Percentiles rank a stretch among this genome's conserved stretches.
Evolutionary conservation across 2,888 invertebrate species (phyloP).

Genomic region (Cylindroiulus punctatus): DNA sequence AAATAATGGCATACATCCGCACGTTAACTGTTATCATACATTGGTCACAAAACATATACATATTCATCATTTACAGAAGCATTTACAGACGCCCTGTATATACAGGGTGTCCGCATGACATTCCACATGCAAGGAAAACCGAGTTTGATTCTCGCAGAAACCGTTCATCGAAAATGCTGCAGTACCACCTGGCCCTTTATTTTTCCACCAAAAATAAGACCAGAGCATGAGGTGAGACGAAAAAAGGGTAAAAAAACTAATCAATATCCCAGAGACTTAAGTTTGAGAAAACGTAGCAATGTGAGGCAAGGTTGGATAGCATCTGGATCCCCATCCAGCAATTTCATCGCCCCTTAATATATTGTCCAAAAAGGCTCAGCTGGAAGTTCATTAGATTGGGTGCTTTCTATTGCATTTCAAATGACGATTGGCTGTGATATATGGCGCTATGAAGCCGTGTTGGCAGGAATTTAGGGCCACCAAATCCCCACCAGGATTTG

Average conservation of each 20-base stretch:
- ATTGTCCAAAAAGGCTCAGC: constrained; percentile 42
- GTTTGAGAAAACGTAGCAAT: not conserved
- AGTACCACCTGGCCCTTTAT: not conserved
- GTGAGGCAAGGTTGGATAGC: not conserved
- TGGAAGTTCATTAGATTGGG: constrained; percentile 51
- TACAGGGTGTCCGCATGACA: too few species aligned
- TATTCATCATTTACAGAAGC: too few species aligned
- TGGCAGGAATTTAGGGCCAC: constrained; percentile 44
- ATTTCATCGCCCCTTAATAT: constrained; percentile 16
- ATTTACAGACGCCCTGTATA: too few species aligned
- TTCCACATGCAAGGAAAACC: too few species aligned
- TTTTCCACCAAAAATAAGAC: not conserved
- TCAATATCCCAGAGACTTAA: not conserved
- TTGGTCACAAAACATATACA: too few species aligned
- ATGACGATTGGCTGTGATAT: constrained; percentile 26
- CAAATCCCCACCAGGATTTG: constrained; percentile 52
- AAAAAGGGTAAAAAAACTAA: not conserved
- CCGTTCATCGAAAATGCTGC: too few species aligned
- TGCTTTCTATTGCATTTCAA: constrained; percentile 44
- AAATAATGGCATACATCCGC: too few species aligned
- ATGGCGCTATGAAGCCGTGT: constrained; percentile 39
- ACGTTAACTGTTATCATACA: too few species aligned
- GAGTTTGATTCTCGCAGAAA: too few species aligned
- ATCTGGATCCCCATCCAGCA: constrained; percentile 31
- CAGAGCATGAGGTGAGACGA: not conserved